Conservation (phyloP, 2,888 invertebrate genomes). For the Andrena chrysosceles region DNA sequence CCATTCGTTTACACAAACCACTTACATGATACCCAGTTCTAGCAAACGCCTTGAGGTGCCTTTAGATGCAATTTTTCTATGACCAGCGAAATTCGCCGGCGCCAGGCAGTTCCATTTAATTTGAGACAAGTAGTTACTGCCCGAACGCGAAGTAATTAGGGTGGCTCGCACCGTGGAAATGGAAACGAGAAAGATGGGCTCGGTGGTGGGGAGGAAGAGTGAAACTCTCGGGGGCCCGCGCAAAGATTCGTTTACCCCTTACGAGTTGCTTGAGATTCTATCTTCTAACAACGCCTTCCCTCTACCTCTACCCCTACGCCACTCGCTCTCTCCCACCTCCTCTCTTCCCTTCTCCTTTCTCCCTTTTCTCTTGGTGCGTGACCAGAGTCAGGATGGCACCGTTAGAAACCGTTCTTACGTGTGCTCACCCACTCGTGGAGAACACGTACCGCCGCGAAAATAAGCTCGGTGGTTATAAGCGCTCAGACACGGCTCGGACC, state of each 20-base stretch:
- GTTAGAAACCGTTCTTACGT: constrained; percentile 74
- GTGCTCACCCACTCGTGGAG: constrained; percentile 72
- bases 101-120: constrained; percentile 39
- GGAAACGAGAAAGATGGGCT: constrained; percentile 9
- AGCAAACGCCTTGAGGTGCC: too few relatives aligned
- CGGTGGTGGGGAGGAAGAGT: background rate
- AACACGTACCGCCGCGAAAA: constrained; percentile 72
- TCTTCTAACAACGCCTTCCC: constrained; percentile 61
- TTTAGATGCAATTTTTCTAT: constrained; percentile 13
- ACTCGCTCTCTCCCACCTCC: background rate
- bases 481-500: constrained; percentile 32
- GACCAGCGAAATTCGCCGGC: constrained; percentile 3
- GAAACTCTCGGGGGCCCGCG: constrained; percentile 23
- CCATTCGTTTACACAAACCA: too few relatives aligned
- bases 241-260: constrained; percentile 69
- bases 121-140: constrained; percentile 32
- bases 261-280: constrained; percentile 67
- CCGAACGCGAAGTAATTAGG: constrained; percentile 63
- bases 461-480: constrained; percentile 68
- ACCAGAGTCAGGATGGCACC: constrained; percentile 79
- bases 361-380: constrained; percentile 72
- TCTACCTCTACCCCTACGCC: background rate
- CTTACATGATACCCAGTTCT: too few relatives aligned
- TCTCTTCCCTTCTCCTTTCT: constrained; percentile 20
- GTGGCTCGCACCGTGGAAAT: constrained; percentile 37